Percentiles rank a stretch among this genome's conserved stretches.
These are phyloP conservation scores for Rousettus leschenaultii DNA, from an alignment of 2,113 vertebrate species.

Conservation along the genomic window DNA sequence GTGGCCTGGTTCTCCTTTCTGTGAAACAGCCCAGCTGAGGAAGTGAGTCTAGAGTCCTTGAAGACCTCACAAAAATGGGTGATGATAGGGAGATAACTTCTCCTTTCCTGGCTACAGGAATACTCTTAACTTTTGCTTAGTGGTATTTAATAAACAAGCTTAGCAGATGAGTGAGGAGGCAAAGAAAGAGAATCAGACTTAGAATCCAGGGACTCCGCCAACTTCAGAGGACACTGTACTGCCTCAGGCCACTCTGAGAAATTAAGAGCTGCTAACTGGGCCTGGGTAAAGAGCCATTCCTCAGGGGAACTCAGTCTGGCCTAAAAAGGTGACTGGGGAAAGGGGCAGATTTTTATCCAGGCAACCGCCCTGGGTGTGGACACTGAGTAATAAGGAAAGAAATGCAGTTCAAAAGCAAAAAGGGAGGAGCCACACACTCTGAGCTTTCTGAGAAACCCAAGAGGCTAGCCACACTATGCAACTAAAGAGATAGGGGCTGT, in stretches of 20 bases:
- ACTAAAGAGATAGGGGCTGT: neutral
- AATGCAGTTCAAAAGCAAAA: conserved; percentile 42
- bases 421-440: conserved; percentile 19
- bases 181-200: neutral
- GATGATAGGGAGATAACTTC: neutral
- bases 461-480: neutral
- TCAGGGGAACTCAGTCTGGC: neutral
- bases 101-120: neutral
- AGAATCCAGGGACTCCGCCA: neutral
- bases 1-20: neutral
- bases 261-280: neutral
- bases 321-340: conserved; percentile 18
- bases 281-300: neutral
- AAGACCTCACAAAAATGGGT: neutral
- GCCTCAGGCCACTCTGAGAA: neutral
- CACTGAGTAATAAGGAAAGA: conserved; percentile 69
- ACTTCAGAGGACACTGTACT: neutral
- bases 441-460: conserved; percentile 44
- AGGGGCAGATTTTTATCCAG: conserved; percentile 48
- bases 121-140: conserved; percentile 27
- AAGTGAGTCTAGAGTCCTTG: neutral
- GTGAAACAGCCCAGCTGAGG: neutral
- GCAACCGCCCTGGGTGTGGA: conserved; percentile 44
- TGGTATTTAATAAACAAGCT: neutral
- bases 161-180: neutral